Evolutionary conservation across 1,140 invertebrate species (phyloP), one percentile per base, ranked within the genome.

Genomic region (Bombus sibiricus): DNA sequence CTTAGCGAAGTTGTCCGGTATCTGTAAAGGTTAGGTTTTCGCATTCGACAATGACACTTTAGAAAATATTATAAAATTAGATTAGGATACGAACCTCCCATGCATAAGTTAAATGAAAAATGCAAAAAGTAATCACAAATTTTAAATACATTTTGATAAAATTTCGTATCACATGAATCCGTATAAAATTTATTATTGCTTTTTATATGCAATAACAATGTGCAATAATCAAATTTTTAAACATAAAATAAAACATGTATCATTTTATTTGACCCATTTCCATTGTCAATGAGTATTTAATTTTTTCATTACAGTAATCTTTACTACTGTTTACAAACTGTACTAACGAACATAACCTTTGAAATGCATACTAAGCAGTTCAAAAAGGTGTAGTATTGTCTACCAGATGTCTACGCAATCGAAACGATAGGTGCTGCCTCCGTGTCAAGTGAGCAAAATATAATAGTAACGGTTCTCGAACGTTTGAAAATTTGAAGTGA

Each of bases 1-100:
- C 93, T 95, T 93, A 8, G 88, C 85, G 91, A 96, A 96, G 62
- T 95, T 93, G 64, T 94, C 91, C 74, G 95, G 91, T 53, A 94
- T 84, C 95, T 96, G 69, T 53, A 93, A 91, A 91, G 90, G 39
- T 72, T 85, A 83, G 12, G 6, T 41, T 74, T 78, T 78, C 8
- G 39, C 28, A 59, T 10, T 64, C 18, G 22, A 64, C 15, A 22
- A 12, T 22, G 6, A 72, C 12, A 13, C 37, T 69, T 13, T 32
- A 13, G 5, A 57, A 13, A 34, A 64, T 53, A 37, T 41, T 37
- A 66, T n/a, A 25, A 32, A 37, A 47, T 12, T 22, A 25, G 34
- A 68, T 57, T 41, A 8, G 5, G 4, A 76, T 59, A 80, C 75
- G 37, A n/a, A 88, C 88, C 84, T 86, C 85, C 77, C 39, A 86